Evolutionary conservation across 2,888 invertebrate species (phyloP).

Genomic region (Epinotia demarniana): DNA sequence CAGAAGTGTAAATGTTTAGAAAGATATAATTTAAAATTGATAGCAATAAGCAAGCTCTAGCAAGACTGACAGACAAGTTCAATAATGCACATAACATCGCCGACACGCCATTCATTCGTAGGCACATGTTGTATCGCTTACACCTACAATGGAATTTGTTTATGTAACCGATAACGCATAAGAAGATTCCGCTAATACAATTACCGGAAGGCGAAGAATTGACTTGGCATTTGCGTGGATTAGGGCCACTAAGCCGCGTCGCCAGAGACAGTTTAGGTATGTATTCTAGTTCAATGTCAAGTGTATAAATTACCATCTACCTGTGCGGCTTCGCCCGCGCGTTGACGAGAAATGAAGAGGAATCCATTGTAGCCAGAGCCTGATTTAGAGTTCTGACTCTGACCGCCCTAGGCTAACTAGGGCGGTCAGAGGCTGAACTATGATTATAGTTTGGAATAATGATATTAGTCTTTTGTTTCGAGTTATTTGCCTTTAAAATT

Average conservation of each 20-base stretch:
- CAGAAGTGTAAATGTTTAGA: background rate
- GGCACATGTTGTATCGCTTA: background rate
- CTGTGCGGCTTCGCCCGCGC: too few species aligned
- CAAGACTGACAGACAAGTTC: slow-evolving; percentile 14
- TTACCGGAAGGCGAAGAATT: slow-evolving; percentile 56
- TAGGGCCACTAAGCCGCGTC: slow-evolving; percentile 48
- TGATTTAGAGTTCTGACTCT: too few species aligned
- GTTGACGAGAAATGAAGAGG: too few species aligned
- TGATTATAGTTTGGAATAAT: too few species aligned
- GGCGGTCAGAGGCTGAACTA: too few species aligned
- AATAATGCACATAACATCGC: slow-evolving; percentile 24
- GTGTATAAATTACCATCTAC: background rate
- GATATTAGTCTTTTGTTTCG: too few species aligned
- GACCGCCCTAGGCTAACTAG: too few species aligned
- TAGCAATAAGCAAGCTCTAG: slow-evolving; percentile 1
- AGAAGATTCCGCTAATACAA: slow-evolving; percentile 53
- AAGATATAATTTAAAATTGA: slow-evolving; percentile 17
- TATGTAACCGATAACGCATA: slow-evolving; percentile 34
- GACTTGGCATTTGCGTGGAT: slow-evolving; percentile 49
- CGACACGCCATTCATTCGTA: background rate
- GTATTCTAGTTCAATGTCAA: slow-evolving; percentile 2
- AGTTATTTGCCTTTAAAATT: too few species aligned
- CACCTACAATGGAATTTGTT: slow-evolving; percentile 13
- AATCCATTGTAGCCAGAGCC: too few species aligned
- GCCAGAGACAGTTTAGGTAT: slow-evolving; percentile 5